Evolutionary conservation across 2,113 vertebrate species (phyloP).

Genomic region (Saguinus imperator): DNA sequence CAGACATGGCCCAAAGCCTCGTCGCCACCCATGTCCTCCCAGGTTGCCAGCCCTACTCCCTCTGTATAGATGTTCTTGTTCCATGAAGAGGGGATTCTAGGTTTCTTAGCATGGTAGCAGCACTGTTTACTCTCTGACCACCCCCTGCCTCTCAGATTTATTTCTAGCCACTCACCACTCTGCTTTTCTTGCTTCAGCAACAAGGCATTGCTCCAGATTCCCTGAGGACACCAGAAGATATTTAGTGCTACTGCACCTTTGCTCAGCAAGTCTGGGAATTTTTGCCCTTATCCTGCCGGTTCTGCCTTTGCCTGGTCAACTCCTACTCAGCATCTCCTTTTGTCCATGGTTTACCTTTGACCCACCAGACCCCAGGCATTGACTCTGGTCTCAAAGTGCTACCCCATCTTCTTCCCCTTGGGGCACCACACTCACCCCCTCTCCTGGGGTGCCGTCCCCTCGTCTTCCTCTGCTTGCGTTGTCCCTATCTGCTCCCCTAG

Average conservation of each 20-base stretch:
- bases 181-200: not conserved
- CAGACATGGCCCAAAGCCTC: not conserved
- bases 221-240: rapidly evolving
- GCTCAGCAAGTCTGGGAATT: not conserved
- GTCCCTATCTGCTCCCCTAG: too few relatives aligned
- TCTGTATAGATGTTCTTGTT: rapidly evolving
- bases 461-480: not conserved
- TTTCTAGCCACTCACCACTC: not conserved
- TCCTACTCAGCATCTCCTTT: not conserved
- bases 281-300: rapidly evolving
- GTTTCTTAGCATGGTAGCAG: not conserved
- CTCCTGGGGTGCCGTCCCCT: not conserved
- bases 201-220: not conserved
- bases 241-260: not conserved
- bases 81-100: not conserved
- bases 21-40: not conserved
- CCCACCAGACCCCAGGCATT: not conserved
- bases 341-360: too few relatives aligned
- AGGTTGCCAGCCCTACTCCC: not conserved
- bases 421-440: not conserved
- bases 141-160: not conserved
- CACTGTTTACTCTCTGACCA: not conserved
- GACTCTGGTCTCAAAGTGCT: not conserved
- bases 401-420: not conserved
- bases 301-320: not conserved